Conservation (phyloP, 2,888 invertebrate genomes). For the Brachypterus glaber region DNA sequence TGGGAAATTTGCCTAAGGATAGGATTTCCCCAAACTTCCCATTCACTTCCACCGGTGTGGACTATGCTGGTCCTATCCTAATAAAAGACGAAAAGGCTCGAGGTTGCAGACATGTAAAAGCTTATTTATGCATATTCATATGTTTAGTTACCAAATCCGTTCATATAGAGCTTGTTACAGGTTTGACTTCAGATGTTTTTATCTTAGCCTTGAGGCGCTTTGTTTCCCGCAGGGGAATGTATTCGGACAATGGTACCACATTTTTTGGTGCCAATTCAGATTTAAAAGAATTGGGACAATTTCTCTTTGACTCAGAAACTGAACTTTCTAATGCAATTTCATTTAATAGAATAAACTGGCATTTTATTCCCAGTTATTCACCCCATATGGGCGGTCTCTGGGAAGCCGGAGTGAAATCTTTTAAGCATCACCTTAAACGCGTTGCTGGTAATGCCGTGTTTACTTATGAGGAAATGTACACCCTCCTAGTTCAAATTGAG, state of each 20-base stretch:
- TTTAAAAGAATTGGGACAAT: too few species aligned
- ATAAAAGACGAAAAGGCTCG: slow-evolving; percentile 15
- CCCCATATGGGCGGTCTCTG: too few species aligned
- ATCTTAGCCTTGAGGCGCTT: slow-evolving; percentile 16
- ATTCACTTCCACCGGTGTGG: slow-evolving; percentile 17
- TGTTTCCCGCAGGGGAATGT: slow-evolving; percentile 16
- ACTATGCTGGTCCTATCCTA: slow-evolving; percentile 20
- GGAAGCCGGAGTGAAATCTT: too few species aligned
- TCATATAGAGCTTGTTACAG: slow-evolving; percentile 20
- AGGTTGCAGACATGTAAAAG: slow-evolving; percentile 13
- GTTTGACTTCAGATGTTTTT: slow-evolving; percentile 19
- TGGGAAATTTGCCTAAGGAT: slow-evolving; percentile 17
- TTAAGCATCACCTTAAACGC: too few species aligned
- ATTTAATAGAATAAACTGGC: too few species aligned
- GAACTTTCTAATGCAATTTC: too few species aligned
- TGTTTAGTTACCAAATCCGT: slow-evolving; percentile 20
- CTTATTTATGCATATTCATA: slow-evolving; percentile 19
- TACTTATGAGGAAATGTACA: too few species aligned
- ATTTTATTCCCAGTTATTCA: too few species aligned
- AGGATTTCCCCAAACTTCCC: slow-evolving; percentile 12
- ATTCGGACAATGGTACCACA: slow-evolving; percentile 16
- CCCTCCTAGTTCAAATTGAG: too few species aligned
- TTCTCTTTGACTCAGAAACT: too few species aligned
- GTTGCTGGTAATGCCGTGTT: too few species aligned
- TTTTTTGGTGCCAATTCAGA: slow-evolving; percentile 15